Evolutionary conservation across 2,797 vertebrate species (phyloP).

Genomic region (Chelonia mydas): DNA sequence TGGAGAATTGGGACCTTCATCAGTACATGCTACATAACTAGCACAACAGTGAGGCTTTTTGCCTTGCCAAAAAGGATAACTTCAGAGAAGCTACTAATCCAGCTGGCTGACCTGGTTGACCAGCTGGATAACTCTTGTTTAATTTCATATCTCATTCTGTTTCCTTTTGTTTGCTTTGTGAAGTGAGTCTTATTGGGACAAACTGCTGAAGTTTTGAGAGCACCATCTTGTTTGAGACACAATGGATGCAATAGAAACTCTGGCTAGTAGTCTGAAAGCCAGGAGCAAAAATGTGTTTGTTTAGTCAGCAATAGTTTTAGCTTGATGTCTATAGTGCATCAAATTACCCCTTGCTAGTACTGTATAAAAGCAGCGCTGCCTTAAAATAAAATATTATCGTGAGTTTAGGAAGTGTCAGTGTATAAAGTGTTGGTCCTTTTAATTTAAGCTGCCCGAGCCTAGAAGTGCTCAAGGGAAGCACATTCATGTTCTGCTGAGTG

Average conservation of each 20-base stretch:
- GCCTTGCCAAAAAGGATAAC: neutral
- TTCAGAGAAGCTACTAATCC: neutral
- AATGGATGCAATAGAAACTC: neutral
- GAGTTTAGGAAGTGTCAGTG: neutral
- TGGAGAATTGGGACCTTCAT: neutral
- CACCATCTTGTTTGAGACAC: conserved; percentile 3
- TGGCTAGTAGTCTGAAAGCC: neutral
- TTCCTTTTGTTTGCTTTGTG: neutral
- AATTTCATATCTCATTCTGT: neutral
- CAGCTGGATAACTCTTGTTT: neutral
- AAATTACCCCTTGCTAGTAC: neutral
- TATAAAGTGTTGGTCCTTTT: neutral
- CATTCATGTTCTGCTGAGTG: conserved; percentile 42
- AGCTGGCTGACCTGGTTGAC: neutral
- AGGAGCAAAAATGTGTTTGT: conserved; percentile 14
- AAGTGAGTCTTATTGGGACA: neutral
- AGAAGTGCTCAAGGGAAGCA: conserved; percentile 32
- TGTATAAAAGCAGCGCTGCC: neutral
- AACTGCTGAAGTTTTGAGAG: neutral
- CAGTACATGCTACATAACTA: neutral
- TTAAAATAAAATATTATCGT: conserved; percentile 20
- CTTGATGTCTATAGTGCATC: neutral
- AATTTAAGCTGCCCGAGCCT: conserved; percentile 32
- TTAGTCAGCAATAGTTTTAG: neutral
- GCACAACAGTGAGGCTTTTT: neutral